phyloP scores from a whole-genome alignment of 2,113 vertebrate species.

The Paratilapia polleni region DNA sequence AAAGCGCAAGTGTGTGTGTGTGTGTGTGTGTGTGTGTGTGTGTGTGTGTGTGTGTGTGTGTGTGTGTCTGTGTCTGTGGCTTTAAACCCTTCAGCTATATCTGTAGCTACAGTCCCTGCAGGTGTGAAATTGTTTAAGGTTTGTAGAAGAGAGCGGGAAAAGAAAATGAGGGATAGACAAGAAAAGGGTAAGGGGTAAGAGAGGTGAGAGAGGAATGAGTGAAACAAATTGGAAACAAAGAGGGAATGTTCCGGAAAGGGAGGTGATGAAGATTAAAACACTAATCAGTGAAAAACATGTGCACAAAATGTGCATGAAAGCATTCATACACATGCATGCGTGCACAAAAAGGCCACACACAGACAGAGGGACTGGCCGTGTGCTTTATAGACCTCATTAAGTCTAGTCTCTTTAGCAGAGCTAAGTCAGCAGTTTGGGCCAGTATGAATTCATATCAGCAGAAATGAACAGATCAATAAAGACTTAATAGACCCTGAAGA shows the following conservation, averaged over 20 bases:
- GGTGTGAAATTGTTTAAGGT: constrained; percentile 66
- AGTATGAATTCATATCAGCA: constrained; percentile 84
- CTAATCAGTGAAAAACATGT: constrained; percentile 53
- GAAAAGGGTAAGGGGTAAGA: background rate
- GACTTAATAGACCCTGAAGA: constrained; percentile 82
- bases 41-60: too few relatives aligned
- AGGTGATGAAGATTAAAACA: constrained; percentile 60
- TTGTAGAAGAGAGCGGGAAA: constrained; percentile 37
- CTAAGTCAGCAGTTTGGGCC: constrained; percentile 81
- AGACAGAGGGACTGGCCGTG: constrained; percentile 40
- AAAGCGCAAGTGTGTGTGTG: too few relatives aligned
- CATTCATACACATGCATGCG: constrained; percentile 37
- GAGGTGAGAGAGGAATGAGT: constrained; percentile 21
- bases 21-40: too few relatives aligned
- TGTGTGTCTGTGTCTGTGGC: background rate
- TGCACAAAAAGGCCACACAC: constrained; percentile 42
- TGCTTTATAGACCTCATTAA: constrained; percentile 81
- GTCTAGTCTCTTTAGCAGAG: constrained; percentile 75
- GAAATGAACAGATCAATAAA: constrained; percentile 84
- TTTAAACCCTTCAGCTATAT: constrained; percentile 54
- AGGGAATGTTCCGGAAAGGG: constrained; percentile 56
- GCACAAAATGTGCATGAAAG: constrained; percentile 3
- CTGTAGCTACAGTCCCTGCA: constrained; percentile 38
- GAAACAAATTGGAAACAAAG: constrained; percentile 38
- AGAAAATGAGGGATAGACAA: background rate